Base-by-base conservation (phyloP, 1,140 invertebrate species). In the Parasteatoda tepidariorum region DNA sequence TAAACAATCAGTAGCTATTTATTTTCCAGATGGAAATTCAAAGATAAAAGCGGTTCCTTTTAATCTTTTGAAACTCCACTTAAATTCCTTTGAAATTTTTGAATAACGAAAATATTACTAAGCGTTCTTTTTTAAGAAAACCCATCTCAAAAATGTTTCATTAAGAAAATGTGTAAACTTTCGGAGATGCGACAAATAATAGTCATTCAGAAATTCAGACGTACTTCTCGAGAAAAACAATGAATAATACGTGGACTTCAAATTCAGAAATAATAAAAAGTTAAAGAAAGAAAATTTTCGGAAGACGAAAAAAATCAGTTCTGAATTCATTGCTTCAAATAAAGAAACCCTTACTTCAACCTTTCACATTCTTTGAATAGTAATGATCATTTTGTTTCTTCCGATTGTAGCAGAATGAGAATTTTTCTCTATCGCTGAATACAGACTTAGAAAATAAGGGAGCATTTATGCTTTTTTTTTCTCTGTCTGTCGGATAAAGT, bases 331-430 rank as follows among this genome's bases (percentile, higher is more conserved):
- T 79, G 74, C 76, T 68, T 79, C 22, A 28, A 68, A 68, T 79
- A 66, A 78, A 78, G 61, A 54, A 38, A 13, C 26, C 22, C 30
- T 31, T 34, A 18, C 62, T 38, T 68, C 59, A 68, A 22, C 48
- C 64, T 38, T 68, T 33, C 28, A 34, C 55, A 61, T 74, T 24
- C 55, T 66, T 76, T 79, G 76, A 68, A 79, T 79, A 57, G 54
- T 79, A 79, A 79, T 79, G 76, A 79, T 68, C 76, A 79, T 79
- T 79, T 79, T 79, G 76, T 79, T 68, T 66, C 73, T 75, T 75
- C 33, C 28, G 55, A n/a, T 62, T 38, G 57, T 57, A 61, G 13
- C 31, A 33, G 59, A 59, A 75, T 75, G 73, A 75, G 73, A 62
- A 75, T 55, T 71, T 74, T 74, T 71, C 68, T 26, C 57, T 57